A percentile compares a stretch with the other conserved stretches of the same genome.
Evolutionary conservation across 2,113 vertebrate species (phyloP).

Genomic region (Raja brachyura): DNA sequence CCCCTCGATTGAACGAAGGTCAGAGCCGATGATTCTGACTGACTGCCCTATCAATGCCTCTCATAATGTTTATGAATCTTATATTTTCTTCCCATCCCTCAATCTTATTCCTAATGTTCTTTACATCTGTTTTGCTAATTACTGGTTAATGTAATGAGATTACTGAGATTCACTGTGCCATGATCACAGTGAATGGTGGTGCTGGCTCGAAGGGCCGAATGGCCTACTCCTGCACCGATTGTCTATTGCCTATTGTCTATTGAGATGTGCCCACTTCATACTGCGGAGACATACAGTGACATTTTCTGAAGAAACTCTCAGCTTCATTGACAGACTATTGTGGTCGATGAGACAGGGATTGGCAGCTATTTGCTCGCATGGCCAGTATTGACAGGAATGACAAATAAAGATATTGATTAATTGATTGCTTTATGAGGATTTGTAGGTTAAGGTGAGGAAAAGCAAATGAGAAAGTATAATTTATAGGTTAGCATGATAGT

Average conservation of each 20-base stretch:
- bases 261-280: neutral
- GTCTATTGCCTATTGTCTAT: too few relatives aligned
- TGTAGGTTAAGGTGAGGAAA: neutral
- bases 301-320: neutral
- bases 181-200: too few relatives aligned
- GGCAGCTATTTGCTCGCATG: conserved; percentile 15
- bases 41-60: too few relatives aligned
- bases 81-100: neutral
- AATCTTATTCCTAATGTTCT: neutral
- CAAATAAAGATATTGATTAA: conserved; percentile 19
- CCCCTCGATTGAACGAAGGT: too few relatives aligned
- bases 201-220: too few relatives aligned
- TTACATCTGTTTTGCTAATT: neutral
- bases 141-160: neutral
- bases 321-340: conserved; percentile 27
- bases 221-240: too few relatives aligned
- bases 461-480: conserved; percentile 35
- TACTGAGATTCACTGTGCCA: too few relatives aligned
- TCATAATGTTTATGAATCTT: neutral
- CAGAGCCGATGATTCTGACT: too few relatives aligned
- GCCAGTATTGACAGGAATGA: neutral
- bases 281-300: neutral
- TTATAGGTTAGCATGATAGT: neutral
- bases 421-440: neutral
- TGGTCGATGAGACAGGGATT: neutral